Percentiles rank a stretch among this genome's conserved stretches.
Conservation (phyloP, 2,797 vertebrate genomes). For the Zonotrichia albicollis region DNA sequence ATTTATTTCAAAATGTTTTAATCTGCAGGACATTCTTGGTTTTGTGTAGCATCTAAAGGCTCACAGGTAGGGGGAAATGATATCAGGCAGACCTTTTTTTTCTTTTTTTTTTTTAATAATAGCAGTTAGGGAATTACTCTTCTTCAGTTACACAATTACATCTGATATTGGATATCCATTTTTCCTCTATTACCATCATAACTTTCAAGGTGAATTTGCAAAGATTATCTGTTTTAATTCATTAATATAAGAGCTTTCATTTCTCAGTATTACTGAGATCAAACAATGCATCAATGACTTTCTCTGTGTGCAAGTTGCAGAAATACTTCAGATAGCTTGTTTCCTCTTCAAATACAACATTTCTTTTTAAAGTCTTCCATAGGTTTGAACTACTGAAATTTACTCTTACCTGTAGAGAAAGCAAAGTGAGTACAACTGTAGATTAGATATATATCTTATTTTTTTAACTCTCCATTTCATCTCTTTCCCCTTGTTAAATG, state of each 20-base stretch:
- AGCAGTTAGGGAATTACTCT: not conserved
- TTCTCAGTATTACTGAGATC: not conserved
- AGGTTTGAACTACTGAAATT: not conserved
- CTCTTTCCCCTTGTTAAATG: not conserved
- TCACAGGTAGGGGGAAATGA: not conserved
- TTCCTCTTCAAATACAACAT: not conserved
- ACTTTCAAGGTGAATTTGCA: not conserved
- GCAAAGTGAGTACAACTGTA: not conserved
- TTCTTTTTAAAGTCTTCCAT: not conserved
- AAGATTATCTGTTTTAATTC: not conserved
- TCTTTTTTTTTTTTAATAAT: too few species aligned
- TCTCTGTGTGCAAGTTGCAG: not conserved
- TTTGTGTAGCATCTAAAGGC: not conserved
- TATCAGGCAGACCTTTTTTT: not conserved
- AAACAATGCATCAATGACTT: not conserved
- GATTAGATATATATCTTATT: not conserved
- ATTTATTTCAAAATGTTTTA: not conserved
- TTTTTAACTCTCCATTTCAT: not conserved
- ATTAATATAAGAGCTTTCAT: not conserved
- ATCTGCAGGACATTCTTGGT: not conserved
- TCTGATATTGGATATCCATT: not conserved
- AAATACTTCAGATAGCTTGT: not conserved
- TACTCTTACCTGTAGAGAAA: not conserved
- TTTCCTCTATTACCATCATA: not conserved
- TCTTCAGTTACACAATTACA: not conserved